A percentile compares a stretch with the other conserved stretches of the same genome.
Evolutionary conservation across 2,797 vertebrate species (phyloP).

Genomic region (Pseudochaenichthys georgianus): DNA sequence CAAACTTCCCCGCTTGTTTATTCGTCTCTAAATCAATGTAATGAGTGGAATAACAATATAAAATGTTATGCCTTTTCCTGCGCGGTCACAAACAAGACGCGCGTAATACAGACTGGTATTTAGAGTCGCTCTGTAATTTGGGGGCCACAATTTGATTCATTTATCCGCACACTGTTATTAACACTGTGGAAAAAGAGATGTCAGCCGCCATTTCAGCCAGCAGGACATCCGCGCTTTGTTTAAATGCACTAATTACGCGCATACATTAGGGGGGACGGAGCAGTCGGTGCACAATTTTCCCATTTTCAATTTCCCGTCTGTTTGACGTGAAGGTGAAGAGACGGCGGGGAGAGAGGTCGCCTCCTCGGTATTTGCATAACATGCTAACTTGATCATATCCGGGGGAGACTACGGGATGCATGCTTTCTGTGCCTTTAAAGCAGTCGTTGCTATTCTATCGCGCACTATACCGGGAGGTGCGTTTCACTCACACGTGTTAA

Average conservation of each 20-base stretch:
- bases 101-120: constrained; percentile 88
- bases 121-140: constrained; percentile 90
- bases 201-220: constrained; percentile 89
- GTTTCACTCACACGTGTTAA: background rate
- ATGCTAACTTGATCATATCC: constrained; percentile 73
- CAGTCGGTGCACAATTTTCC: constrained; percentile 81
- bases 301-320: constrained; percentile 83
- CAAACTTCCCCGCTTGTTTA: constrained; percentile 81
- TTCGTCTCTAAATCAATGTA: constrained; percentile 84
- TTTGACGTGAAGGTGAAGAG: constrained; percentile 82
- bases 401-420: constrained; percentile 36
- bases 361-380: constrained; percentile 79
- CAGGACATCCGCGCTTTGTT: constrained; percentile 89
- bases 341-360: constrained; percentile 62
- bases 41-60: constrained; percentile 88
- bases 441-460: background rate
- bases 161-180: constrained; percentile 91
- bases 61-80: constrained; percentile 78
- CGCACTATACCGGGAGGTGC: background rate
- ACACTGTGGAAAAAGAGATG: constrained; percentile 89
- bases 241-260: constrained; percentile 90
- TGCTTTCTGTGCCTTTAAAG: constrained; percentile 4
- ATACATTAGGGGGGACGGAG: constrained; percentile 76
- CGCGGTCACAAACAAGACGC: constrained; percentile 84
- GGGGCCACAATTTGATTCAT: constrained; percentile 90